A percentile compares a stretch with the other conserved stretches of the same genome.
phyloP scores from a whole-genome alignment of 2,113 vertebrate species.

The Actenoides hombroni region DNA sequence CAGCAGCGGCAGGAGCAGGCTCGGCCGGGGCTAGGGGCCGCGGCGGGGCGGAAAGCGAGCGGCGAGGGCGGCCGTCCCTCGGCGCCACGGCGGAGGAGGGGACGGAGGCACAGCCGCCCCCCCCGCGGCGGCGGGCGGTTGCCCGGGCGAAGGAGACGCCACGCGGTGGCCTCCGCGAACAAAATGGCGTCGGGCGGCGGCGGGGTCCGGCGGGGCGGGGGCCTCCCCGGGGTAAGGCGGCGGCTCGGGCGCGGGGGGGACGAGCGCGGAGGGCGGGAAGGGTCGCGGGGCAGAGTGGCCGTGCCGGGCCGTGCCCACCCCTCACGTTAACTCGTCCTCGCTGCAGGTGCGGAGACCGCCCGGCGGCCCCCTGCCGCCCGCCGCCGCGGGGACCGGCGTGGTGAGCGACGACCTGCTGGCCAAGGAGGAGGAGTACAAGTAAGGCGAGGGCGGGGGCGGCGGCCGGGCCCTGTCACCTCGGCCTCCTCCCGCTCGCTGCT shows the following conservation, averaged over 20 bases:
- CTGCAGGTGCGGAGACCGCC: not conserved
- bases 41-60: not conserved
- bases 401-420: constrained; percentile 70
- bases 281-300: not conserved
- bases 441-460: constrained; percentile 12
- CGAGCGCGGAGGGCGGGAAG: not conserved
- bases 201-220: not conserved
- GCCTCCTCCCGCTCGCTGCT: not conserved
- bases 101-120: fast-evolving
- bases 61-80: not conserved
- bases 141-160: constrained; percentile 27
- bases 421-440: constrained; percentile 88
- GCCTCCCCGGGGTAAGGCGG: not conserved
- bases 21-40: not conserved
- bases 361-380: not conserved
- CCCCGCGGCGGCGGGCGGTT: not conserved
- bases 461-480: not conserved
- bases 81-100: not conserved
- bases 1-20: not conserved
- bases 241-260: not conserved
- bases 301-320: not conserved
- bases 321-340: not conserved
- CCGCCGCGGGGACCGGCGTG: not conserved
- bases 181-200: constrained; percentile 42
- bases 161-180: not conserved